Conservation (phyloP, 2,113 vertebrate species). For the Pampusana beccarii region DNA sequence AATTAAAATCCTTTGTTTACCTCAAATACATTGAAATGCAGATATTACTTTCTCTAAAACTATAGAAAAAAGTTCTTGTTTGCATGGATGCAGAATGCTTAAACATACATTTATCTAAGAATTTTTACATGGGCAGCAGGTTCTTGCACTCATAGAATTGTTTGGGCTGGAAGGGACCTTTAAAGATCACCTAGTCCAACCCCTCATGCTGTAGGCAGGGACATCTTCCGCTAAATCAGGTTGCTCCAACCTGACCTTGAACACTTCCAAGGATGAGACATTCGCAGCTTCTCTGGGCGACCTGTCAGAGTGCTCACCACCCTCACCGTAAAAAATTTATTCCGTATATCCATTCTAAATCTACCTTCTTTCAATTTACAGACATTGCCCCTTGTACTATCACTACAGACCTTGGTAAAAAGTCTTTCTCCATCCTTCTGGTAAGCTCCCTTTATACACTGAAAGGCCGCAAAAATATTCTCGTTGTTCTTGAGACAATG, state of each 20-base stretch:
- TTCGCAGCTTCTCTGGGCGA: not conserved
- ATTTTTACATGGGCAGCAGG: not conserved
- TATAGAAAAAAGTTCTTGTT: not conserved
- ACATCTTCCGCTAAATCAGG: too few relatives aligned
- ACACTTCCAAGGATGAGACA: not conserved
- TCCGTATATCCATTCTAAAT: not conserved
- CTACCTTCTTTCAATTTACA: not conserved
- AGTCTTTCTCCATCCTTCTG: not conserved
- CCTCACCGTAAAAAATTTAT: fast-evolving
- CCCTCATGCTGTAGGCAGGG: too few relatives aligned
- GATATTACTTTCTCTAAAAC: not conserved
- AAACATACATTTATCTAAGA: not conserved
- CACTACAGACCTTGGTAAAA: not conserved
- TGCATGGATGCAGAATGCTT: not conserved
- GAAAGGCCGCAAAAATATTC: not conserved
- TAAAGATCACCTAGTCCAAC: not conserved
- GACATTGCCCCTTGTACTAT: not conserved
- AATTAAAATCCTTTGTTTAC: not conserved
- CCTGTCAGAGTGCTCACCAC: not conserved
- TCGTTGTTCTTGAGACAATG: not conserved
- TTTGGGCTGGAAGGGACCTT: not conserved
- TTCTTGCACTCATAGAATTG: not conserved
- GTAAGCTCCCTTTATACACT: not conserved
- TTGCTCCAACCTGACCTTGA: not conserved
- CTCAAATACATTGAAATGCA: not conserved